Conservation (phyloP, 2,797 vertebrate genomes). For the Ceryle rudis region DNA sequence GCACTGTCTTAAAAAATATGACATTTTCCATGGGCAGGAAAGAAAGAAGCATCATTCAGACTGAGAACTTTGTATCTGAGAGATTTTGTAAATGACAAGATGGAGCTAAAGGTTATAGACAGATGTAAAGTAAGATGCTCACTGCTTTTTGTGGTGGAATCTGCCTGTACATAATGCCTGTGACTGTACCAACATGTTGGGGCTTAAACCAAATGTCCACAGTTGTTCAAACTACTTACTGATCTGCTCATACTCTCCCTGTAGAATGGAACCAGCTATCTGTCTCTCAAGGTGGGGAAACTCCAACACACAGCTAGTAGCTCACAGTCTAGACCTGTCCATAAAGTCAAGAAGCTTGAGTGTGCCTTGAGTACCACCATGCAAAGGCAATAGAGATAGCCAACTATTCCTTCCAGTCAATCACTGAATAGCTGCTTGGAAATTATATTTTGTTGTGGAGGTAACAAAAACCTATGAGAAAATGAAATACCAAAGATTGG, state of each 20-base stretch:
- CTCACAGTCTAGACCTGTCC: not conserved
- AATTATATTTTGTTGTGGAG: not conserved
- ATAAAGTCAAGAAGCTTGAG: not conserved
- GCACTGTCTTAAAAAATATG: too few species aligned
- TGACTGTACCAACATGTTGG: not conserved
- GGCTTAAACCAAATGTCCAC: not conserved
- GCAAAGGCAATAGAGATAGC: not conserved
- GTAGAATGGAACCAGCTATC: not conserved
- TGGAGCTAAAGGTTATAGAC: not conserved
- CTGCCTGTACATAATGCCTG: not conserved
- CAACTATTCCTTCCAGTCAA: not conserved
- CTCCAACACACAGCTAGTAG: fast-evolving
- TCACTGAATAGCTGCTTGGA: not conserved
- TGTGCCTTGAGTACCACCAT: not conserved
- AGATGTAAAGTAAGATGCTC: not conserved
- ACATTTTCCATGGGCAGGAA: not conserved
- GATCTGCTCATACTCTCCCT: not conserved
- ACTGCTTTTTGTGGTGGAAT: not conserved
- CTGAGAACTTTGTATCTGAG: not conserved
- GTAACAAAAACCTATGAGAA: not conserved
- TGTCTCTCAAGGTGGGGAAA: not conserved
- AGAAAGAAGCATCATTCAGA: not conserved
- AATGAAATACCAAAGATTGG: not conserved
- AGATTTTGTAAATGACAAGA: not conserved
- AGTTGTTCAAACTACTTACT: not conserved